Evolutionary conservation across 2,797 vertebrate genomes (phyloP), one percentile per base, ranked within the genome.

Genomic region (Brachyrhaphis roseni): DNA sequence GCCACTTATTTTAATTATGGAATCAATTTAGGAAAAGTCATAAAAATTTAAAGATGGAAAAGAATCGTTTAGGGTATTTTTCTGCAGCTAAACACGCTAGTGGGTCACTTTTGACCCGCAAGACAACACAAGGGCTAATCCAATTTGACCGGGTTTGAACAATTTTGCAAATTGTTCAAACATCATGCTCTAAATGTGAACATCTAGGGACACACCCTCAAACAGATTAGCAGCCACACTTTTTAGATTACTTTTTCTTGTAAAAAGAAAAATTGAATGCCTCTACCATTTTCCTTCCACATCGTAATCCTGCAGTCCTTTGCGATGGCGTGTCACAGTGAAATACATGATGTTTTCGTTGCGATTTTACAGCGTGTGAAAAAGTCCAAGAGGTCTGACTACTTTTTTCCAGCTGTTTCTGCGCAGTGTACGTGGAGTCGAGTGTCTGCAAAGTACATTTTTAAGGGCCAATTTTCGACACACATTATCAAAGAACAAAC

Each of bases 401-500:
- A 26, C 11, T 41, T 68, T 26, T 68, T 70, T 87, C 83, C 84
- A 83, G 79, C 83, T 90, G 83, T 62, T 85, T 73, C 78, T 43
- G 82, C 47, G 72, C 75, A 53, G 62, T n/a, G 6, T 76, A 76
- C 59, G 36, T 64, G 26, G 31, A 68, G 80, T 53, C 55, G 78
- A 76, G 74, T 83, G 78, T 87, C 82, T 83, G 31, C 49, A 78
- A 74, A 46, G 5, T 82, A 47, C 64, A 81, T 80, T 77, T 86
- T 90, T 87, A 88, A 51, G 68, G 64, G 81, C 78, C 78, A 75
- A 80, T 80, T 91, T 82, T 91, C 77, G 78, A 87, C 83, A 77
- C 82, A 84, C 81, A 78, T 47, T 80, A 82, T 80, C 79, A 81
- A 80, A 92, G 87, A 92, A 91, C 79, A 78, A 43, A 88, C 94